Evolutionary conservation across 2,888 invertebrate genomes (phyloP), one percentile per base, ranked within the genome.

Genomic region (Melikaiella ostensackeni): DNA sequence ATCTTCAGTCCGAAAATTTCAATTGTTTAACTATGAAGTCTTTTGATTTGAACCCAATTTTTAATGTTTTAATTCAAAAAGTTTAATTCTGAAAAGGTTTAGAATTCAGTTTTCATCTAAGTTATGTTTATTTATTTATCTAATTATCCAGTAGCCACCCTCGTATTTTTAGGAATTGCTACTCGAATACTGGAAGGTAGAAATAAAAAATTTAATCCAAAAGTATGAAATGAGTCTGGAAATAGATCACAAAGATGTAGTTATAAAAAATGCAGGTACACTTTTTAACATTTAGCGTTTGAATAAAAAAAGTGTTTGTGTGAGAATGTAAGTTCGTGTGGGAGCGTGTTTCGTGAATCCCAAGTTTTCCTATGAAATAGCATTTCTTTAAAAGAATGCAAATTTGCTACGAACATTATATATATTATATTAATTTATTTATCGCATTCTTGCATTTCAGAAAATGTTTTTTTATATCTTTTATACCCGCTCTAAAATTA

Each of bases 341-440:
- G 16, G 81, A 81, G 73, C 79, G 80, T 35, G 78, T 77, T 66
- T 83, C 82, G 83, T 80, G 24, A 38, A 24, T 35, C 21, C 13
- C 9, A 63, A 21, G 33, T 64, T 77, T 19, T 81, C 83, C 85
- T 87, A 85, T 83, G 66, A 84, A 83, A 87, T 82, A 84, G 82
- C 82, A 83, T 83, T 81, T 83, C 84, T 86, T 81, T 7, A 82
- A 85, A 83, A 81, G 83, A 80, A 80, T 77, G 83, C 76, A 79
- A 78, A 79, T 75, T 76, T 57, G 70, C 74, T 73, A 63, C 64
- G 42, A 61, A 66, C 63, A 70, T 81, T 85, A 81, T 78, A 76
- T 64, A 11, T 64, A 38, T 61, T 78, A 79, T 79, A 83, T 77
- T 84, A 80, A 83, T 85, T 83, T 85, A 88, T 86, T 87, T 86